Evolutionary conservation across 1,140 invertebrate species (phyloP).

Genomic region (Platorchestia sp.): DNA sequence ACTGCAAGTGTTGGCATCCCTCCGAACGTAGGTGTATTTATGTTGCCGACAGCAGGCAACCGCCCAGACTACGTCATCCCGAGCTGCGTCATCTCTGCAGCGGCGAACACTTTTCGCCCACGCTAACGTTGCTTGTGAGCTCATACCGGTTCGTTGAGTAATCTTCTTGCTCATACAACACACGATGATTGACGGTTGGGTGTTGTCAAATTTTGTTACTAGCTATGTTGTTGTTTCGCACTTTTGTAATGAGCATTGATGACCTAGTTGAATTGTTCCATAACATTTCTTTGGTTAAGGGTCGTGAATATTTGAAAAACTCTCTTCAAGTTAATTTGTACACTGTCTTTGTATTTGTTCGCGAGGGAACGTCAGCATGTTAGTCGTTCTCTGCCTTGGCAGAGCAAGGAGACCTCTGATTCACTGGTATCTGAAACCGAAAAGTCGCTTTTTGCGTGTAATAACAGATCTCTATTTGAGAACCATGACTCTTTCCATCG

Average conservation of each 20-base stretch:
- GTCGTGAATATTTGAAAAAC: background rate
- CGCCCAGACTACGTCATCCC: background rate
- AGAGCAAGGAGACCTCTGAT: background rate
- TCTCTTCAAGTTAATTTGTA: background rate
- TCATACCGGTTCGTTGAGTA: slow-evolving; percentile 34
- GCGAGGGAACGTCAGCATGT: too few relatives aligned
- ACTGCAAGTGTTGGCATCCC: background rate
- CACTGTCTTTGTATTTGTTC: background rate
- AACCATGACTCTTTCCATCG: background rate
- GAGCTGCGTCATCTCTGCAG: background rate
- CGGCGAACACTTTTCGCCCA: background rate
- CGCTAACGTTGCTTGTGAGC: slow-evolving; percentile 19
- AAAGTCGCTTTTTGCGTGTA: background rate
- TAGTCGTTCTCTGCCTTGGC: background rate
- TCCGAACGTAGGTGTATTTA: background rate
- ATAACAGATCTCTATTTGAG: background rate
- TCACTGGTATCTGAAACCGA: background rate
- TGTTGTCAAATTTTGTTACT: background rate
- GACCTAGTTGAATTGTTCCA: background rate
- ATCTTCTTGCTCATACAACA: background rate
- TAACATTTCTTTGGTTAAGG: background rate
- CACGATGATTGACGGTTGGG: background rate
- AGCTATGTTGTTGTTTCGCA: background rate
- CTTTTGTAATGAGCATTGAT: background rate
- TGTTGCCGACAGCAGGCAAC: background rate